A percentile compares a stretch with the other conserved stretches of the same genome.
phyloP scores from a whole-genome alignment of 2,888 invertebrate genomes.

The Osmoderma eremita region DNA sequence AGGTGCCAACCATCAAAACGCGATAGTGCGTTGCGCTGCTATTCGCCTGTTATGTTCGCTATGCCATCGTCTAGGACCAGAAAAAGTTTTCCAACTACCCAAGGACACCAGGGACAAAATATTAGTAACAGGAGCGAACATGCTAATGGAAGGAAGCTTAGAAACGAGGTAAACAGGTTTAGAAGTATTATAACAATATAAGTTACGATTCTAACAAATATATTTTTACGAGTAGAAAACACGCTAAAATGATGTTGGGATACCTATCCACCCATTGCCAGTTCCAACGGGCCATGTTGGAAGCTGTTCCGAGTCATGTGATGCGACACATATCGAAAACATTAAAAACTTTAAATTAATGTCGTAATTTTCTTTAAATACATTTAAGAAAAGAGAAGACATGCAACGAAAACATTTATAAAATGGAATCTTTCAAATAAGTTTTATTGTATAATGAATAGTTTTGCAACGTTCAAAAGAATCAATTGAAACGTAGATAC shows the following conservation, averaged over 20 bases:
- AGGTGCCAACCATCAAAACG: slow-evolving; percentile 85
- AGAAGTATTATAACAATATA: neutral
- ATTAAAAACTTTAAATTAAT: slow-evolving; percentile 67
- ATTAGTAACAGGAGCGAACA: slow-evolving; percentile 81
- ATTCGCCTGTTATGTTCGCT: slow-evolving; percentile 80
- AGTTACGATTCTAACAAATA: neutral
- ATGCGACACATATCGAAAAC: slow-evolving; percentile 87
- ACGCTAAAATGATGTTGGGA: slow-evolving; percentile 82
- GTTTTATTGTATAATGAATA: too few species aligned
- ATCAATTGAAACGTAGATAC: too few species aligned
- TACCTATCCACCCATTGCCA: slow-evolving; percentile 77
- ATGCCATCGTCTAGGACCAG: slow-evolving; percentile 78
- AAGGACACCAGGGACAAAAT: slow-evolving; percentile 83
- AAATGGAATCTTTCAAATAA: too few species aligned
- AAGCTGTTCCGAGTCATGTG: slow-evolving; percentile 81
- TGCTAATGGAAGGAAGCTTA: slow-evolving; percentile 85
- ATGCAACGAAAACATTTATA: too few species aligned
- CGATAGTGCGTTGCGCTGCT: slow-evolving; percentile 85
- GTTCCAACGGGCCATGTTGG: slow-evolving; percentile 80
- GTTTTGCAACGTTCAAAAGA: too few species aligned
- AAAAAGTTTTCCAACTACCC: slow-evolving; percentile 76
- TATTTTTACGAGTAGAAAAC: slow-evolving; percentile 65
- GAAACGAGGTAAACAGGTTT: slow-evolving; percentile 76
- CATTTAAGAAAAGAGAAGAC: too few species aligned
- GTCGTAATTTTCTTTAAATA: neutral